phyloP scores from a whole-genome alignment of 2,888 invertebrate species.

The Xestia ashworthii region DNA sequence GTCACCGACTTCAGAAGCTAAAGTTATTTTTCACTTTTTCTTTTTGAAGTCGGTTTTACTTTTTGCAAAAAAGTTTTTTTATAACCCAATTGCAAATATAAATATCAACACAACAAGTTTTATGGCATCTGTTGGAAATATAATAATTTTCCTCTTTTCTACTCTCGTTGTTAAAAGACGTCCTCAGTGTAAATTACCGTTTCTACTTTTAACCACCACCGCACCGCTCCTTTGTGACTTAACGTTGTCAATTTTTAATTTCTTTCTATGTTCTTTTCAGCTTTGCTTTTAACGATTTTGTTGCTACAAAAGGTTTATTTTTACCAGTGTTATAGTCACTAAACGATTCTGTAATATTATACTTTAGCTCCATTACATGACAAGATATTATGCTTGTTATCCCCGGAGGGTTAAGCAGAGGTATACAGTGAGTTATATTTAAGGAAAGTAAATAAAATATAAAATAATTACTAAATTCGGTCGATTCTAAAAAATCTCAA shows the following conservation, averaged over 20 bases:
- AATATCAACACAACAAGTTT: not conserved
- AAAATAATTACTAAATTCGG: too few relatives aligned
- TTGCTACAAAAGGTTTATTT: not conserved
- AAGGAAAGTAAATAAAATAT: too few relatives aligned
- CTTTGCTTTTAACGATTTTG: not conserved
- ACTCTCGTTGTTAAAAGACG: not conserved
- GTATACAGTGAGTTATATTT: not conserved
- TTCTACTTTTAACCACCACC: conserved; percentile 1
- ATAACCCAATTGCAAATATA: too few relatives aligned
- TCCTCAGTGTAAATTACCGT: conserved; percentile 1
- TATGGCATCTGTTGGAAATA: not conserved
- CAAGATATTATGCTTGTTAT: not conserved
- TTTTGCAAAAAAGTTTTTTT: too few relatives aligned
- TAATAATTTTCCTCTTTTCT: not conserved
- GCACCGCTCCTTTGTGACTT: not conserved
- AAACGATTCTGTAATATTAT: not conserved
- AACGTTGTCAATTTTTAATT: not conserved
- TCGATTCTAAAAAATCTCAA: too few relatives aligned
- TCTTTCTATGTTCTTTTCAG: not conserved
- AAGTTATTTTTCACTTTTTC: too few relatives aligned
- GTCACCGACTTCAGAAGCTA: too few relatives aligned
- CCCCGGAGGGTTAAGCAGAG: not conserved
- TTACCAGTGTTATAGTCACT: not conserved
- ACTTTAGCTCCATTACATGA: not conserved
- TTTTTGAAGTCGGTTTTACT: too few relatives aligned